Percentiles rank a stretch among this genome's conserved stretches.
These are phyloP conservation scores for Lepus americanus DNA, from an alignment of 2,113 vertebrate species.

Conservation along the genomic window DNA sequence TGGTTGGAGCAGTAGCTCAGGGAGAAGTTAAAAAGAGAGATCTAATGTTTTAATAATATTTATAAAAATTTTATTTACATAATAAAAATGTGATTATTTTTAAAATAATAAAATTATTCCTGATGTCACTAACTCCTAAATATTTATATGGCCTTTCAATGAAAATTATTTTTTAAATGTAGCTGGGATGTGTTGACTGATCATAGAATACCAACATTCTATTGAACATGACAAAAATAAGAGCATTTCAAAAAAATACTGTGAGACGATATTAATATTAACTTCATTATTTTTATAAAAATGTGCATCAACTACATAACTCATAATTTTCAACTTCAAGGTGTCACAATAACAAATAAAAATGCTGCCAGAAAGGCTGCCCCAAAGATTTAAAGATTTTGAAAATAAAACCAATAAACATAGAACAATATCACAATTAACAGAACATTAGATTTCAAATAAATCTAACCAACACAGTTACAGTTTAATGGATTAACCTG, in stretches of 20 bases:
- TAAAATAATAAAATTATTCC: background rate
- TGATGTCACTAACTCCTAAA: background rate
- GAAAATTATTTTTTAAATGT: slow-evolving; percentile 30
- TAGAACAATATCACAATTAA: background rate
- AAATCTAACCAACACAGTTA: background rate
- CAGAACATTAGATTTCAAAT: background rate
- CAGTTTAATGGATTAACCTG: background rate
- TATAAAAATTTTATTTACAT: background rate
- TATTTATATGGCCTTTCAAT: background rate
- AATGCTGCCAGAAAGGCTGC: background rate
- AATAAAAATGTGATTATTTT: background rate
- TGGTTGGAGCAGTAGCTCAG: background rate
- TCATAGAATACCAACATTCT: background rate
- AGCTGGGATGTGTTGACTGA: background rate
- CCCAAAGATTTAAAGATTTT: slow-evolving; percentile 14
- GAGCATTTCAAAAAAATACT: background rate
- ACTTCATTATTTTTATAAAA: background rate
- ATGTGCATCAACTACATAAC: background rate
- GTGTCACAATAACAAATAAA: background rate
- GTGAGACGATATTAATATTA: background rate
- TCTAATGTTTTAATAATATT: background rate
- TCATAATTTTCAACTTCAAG: background rate
- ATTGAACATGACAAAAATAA: background rate
- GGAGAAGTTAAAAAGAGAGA: background rate
- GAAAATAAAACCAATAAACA: background rate